Percentiles rank a stretch among this genome's conserved stretches.
Evolutionary conservation across 2,113 vertebrate species (phyloP).

Genomic region (Megaleporinus macrocephalus): DNA sequence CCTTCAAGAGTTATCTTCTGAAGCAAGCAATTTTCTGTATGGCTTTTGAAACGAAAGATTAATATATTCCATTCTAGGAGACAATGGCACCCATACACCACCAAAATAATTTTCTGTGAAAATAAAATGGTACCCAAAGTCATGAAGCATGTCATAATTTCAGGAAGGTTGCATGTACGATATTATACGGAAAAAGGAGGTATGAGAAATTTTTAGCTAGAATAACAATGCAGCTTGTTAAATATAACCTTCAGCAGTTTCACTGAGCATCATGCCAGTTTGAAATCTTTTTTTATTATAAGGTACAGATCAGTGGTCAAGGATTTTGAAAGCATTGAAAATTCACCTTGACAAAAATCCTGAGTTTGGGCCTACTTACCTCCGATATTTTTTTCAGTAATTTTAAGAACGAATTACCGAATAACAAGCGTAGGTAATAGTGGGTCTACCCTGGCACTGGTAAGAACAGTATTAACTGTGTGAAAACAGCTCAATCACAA

Average conservation of each 20-base stretch:
- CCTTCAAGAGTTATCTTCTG: slow-evolving; percentile 59
- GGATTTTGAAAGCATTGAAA: neutral
- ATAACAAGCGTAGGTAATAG: neutral
- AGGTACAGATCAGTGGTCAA: neutral
- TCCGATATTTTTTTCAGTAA: neutral
- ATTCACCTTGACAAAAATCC: neutral
- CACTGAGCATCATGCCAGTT: neutral
- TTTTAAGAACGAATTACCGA: neutral
- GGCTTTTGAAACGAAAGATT: slow-evolving; percentile 12
- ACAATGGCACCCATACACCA: slow-evolving; percentile 18
- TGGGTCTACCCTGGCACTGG: no score
- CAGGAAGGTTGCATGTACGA: neutral
- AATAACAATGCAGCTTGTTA: neutral
- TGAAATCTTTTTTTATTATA: neutral
- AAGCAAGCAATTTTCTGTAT: slow-evolving; percentile 64
- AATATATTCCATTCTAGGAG: slow-evolving; percentile 19
- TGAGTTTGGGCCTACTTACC: neutral
- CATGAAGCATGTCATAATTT: neutral
- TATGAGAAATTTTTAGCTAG: neutral
- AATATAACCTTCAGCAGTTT: slow-evolving; percentile 9
- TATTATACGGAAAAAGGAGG: neutral
- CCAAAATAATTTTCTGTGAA: slow-evolving; percentile 10
- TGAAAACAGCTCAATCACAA: neutral
- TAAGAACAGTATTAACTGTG: neutral
- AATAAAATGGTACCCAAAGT: slow-evolving; percentile 8